Base-by-base conservation (phyloP, 2,888 invertebrate genomes). In the Odontothrips loti region DNA sequence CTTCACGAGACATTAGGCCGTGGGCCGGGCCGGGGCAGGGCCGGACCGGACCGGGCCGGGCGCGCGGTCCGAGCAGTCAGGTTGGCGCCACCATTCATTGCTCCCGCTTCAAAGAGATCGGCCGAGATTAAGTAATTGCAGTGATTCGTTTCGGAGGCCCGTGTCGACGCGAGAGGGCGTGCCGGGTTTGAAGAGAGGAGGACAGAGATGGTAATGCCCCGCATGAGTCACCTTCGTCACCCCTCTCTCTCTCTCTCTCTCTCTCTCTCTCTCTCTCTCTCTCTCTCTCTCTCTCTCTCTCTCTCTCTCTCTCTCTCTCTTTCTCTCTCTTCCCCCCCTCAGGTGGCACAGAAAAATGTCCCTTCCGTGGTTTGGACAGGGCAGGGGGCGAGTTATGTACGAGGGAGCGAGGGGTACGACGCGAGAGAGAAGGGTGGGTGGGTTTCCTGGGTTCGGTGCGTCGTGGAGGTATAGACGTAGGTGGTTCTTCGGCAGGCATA, bases 261-360 rank as follows among this genome's bases (percentile, higher is more conserved):
- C 11, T 20, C 58, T 0, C 58, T 43, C 34, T 43, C 34, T 43
- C 34, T 43, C 34, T 43, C 34, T 43, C 68, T 68, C 68, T 9
- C n/a, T n/a, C 6, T 23, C 68, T 23, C 23, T 23, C 68, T 20
- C 51, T 51, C 58, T 20, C 15, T 17, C 6, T 58, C 15, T 58
- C 11, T 20, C 58, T 0, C 58, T 43, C 34, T 43, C 34, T 43
- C 34, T 43, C 34, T 43, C 34, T 43, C 68, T 68, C 68, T 9
- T n/a, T n/a, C n/a, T n/a, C n/a, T n/a, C n/a, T n/a, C n/a, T n/a
- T n/a, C n/a, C n/a, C n/a, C n/a, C n/a, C n/a, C 68, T 68, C 68
- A 68, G 68, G 68, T 68, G 68, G 68, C 68, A 68, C 68, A 68
- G 68, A 68, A 68, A 68, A 68, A 68, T 68, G 68, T 68, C 68